Conservation (phyloP, 2,888 invertebrate species). For the Trissolcus japonicus region DNA sequence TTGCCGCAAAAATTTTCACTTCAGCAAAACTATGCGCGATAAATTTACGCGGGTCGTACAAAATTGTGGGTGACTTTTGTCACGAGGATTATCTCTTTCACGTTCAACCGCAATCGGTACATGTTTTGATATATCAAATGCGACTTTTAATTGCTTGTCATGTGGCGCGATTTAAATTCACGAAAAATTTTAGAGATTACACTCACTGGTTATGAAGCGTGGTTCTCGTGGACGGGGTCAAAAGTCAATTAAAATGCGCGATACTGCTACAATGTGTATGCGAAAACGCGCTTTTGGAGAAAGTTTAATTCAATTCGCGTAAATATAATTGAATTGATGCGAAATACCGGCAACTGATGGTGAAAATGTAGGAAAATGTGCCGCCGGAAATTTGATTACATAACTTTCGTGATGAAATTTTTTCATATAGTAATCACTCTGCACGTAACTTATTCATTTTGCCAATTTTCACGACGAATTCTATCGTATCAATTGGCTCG, state of each 20-base stretch:
- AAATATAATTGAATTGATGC: constrained; percentile 16
- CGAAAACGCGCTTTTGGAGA: constrained; percentile 9
- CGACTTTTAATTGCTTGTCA: background rate
- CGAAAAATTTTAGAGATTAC: background rate
- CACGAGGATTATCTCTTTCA: constrained; percentile 14
- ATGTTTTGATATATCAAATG: background rate
- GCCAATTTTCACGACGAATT: too few relatives aligned
- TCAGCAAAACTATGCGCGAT: background rate
- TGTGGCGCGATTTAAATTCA: background rate
- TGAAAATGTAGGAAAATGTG: background rate
- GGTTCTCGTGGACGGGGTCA: background rate
- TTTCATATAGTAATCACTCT: too few relatives aligned
- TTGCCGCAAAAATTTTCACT: background rate
- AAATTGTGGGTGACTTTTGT: constrained; percentile 14
- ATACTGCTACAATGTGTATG: constrained; percentile 10
- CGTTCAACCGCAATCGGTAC: background rate
- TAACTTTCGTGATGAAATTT: too few relatives aligned
- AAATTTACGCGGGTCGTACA: background rate
- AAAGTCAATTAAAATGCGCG: constrained; percentile 18
- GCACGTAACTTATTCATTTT: too few relatives aligned
- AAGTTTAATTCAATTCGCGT: constrained; percentile 26
- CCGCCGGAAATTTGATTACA: too few relatives aligned
- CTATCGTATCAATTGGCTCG: too few relatives aligned
- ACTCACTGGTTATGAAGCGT: background rate
- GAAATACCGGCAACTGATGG: background rate